Evolutionary conservation across 2,797 vertebrate genomes (phyloP).

Genomic region (Danio jaintianensis): DNA sequence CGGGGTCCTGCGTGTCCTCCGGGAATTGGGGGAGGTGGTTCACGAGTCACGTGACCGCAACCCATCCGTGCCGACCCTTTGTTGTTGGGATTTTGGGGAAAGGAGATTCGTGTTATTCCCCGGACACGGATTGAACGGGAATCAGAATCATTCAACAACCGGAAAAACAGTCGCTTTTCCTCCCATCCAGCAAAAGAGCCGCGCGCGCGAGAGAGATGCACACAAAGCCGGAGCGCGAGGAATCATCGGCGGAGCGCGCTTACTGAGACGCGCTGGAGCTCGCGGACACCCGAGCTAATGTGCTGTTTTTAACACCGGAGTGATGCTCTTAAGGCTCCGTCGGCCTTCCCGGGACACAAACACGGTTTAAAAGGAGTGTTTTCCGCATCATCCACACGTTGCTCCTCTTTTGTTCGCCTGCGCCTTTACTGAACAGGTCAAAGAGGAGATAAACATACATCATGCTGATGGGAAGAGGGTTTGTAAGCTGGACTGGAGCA

Average conservation of each 20-base stretch:
- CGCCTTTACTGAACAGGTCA: conserved; percentile 24
- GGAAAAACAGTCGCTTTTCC: neutral
- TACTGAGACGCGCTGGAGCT: conserved; percentile 6
- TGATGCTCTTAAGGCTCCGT: conserved; percentile 21
- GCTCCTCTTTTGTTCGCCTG: conserved; percentile 24
- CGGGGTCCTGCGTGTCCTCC: conserved; percentile 35
- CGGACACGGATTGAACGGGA: neutral
- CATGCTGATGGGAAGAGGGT: conserved; percentile 22
- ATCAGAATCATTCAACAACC: too few relatives aligned
- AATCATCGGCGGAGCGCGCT: neutral
- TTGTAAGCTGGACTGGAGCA: conserved; percentile 32
- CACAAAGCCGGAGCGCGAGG: conserved; percentile 26
- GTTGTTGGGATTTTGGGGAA: conserved; percentile 57
- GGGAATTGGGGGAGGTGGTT: conserved; percentile 61
- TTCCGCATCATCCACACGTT: neutral
- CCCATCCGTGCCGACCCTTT: conserved; percentile 61
- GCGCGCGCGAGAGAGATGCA: conserved; percentile 26
- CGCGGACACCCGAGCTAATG: conserved; percentile 16
- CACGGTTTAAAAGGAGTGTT: conserved; percentile 36
- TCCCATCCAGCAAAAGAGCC: neutral
- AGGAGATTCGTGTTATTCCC: conserved; percentile 12
- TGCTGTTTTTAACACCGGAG: conserved; percentile 26
- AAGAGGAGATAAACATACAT: conserved; percentile 20
- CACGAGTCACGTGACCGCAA: conserved; percentile 58
- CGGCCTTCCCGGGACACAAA: conserved; percentile 35